Conservation (phyloP, 1,140 invertebrate genomes). For the Pseudomyrmex gracilis region DNA sequence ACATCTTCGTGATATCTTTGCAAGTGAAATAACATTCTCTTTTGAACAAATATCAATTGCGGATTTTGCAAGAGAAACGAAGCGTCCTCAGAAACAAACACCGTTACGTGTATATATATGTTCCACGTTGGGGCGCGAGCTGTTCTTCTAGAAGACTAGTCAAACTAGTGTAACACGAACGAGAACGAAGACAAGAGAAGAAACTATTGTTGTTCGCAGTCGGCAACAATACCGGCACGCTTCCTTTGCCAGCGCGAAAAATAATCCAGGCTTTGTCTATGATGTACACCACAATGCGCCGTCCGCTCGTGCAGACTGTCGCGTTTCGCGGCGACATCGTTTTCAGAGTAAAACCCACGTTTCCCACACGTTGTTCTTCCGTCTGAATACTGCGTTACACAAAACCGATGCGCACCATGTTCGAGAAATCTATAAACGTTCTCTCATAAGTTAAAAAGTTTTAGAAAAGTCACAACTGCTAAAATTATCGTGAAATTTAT, state of each 20-base stretch:
- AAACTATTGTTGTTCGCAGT: slow-evolving; percentile 69
- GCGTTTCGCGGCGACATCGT: slow-evolving; percentile 18
- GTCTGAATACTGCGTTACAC: slow-evolving; percentile 21
- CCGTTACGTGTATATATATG: not conserved
- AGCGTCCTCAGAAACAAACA: slow-evolving; percentile 9
- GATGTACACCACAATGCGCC: slow-evolving; percentile 68
- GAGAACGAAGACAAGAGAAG: slow-evolving; percentile 68
- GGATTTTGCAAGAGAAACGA: not conserved
- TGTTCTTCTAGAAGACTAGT: slow-evolving; percentile 73
- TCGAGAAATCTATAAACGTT: slow-evolving; percentile 5
- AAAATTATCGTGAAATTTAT: no score
- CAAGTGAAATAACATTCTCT: no score
- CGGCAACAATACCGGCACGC: slow-evolving; percentile 69
- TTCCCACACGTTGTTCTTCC: slow-evolving; percentile 51
- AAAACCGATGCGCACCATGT: slow-evolving; percentile 34
- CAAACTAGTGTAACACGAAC: slow-evolving; percentile 77
- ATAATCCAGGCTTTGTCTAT: slow-evolving; percentile 79
- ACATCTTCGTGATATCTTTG: no score
- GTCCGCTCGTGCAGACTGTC: slow-evolving; percentile 63
- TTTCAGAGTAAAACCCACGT: slow-evolving; percentile 32
- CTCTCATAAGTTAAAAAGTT: not conserved
- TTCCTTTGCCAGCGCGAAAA: slow-evolving; percentile 78
- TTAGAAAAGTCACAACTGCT: no score
- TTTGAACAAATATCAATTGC: no score
- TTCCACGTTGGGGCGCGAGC: slow-evolving; percentile 48